Base-by-base conservation (phyloP, 1,140 invertebrate species). In the Piezodorus guildinii region DNA sequence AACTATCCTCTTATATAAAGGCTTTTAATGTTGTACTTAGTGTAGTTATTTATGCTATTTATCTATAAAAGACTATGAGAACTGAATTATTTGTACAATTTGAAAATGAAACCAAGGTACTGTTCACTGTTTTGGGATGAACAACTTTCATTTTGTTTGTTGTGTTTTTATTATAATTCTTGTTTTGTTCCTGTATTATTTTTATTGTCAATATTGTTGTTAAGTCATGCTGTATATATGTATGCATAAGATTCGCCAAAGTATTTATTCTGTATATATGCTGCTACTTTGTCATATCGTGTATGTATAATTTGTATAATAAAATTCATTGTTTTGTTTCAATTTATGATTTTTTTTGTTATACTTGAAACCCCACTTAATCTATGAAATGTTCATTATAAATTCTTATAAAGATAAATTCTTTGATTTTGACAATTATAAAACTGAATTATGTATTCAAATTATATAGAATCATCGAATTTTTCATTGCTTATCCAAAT, bases 301-400 rank as follows among this genome's bases (percentile, higher is more conserved):
- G 12, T 51, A 44, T 62, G 62, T 62, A 62, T 62, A 62, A 62
- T 62, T 62, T 62, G 62, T 62, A 62, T 43, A 62, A 62, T 62
- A 62, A 52, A 62, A 30, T 27, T 56, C 12, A 56, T 56, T 56
- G 52, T 56, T 56, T 23, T 56, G 52, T 56, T 56, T 56, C 17
- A 25, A 23, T 56, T 3, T 5, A 56, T 23, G 12, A 46, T 6
- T 21, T 49, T 17, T 49, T 5, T 49, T 49, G 5, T 49, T 49
- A 49, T 49, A 19, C 19, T 6, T 10, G 19, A 19, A 5, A 9
- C 46, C n/a, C n/a, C n/a, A n/a, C n/a, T n/a, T n/a, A n/a, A n/a
- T n/a, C n/a, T n/a, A n/a, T n/a, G n/a, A n/a, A n/a, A n/a, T n/a
- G n/a, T n/a, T n/a, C n/a, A n/a, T n/a, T n/a, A n/a, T n/a, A n/a